Conservation (phyloP, 64 coral and sea anemone species). For the Stylophora pistillata region DNA sequence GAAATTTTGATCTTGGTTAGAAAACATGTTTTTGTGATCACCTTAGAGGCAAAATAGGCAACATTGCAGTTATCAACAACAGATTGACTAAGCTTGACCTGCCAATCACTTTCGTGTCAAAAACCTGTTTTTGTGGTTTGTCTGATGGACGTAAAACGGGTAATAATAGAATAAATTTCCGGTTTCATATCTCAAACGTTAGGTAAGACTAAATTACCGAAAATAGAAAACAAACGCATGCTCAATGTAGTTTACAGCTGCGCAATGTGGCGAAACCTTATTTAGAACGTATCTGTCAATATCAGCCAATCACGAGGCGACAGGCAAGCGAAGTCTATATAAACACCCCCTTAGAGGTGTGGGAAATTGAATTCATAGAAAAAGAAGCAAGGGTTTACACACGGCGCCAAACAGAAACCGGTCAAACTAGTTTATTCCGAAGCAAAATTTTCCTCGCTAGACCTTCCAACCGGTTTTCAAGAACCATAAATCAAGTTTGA, state of each 20-base stretch:
- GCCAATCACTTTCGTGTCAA: neutral
- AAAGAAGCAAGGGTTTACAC: neutral
- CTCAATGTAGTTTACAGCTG: neutral
- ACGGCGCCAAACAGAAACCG: conserved; percentile 37
- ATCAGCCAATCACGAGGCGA: conserved; percentile 1
- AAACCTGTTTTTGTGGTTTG: neutral
- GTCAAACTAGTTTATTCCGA: conserved; percentile 43
- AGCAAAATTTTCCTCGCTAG: neutral
- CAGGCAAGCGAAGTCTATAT: neutral
- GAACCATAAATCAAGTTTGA: neutral
- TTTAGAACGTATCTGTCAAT: conserved; percentile 18
- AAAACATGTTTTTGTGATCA: no score
- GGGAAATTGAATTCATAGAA: neutral
- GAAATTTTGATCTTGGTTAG: no score
- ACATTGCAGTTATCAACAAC: no score
- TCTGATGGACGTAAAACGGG: neutral
- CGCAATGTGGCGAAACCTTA: neutral
- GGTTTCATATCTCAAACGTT: neutral
- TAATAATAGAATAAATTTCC: neutral
- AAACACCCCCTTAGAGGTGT: neutral
- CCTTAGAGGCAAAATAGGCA: no score
- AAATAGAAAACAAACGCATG: conserved; percentile 30
- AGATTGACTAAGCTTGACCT: neutral
- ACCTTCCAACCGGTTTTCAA: conserved; percentile 24
- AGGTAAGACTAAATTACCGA: conserved; percentile 14